Percentiles rank a stretch among this genome's conserved stretches.
Conservation (phyloP, 2,113 vertebrate genomes). For the Cromileptes altivelis region DNA sequence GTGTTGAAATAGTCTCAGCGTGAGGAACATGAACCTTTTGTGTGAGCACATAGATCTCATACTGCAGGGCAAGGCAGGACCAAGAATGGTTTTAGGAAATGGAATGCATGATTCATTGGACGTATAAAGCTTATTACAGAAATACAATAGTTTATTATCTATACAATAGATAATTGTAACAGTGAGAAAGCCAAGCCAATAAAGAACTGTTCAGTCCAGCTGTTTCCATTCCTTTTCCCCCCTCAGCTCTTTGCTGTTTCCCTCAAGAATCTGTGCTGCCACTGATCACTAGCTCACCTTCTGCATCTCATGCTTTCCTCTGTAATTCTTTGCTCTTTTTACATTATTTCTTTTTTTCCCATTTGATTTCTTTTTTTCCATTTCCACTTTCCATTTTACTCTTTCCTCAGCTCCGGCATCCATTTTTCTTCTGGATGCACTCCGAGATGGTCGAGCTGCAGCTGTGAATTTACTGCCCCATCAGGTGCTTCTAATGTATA, state of each 20-base stretch:
- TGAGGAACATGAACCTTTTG: slow-evolving; percentile 76
- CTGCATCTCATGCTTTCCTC: slow-evolving; percentile 22
- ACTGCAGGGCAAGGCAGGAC: slow-evolving; percentile 57
- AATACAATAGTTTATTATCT: slow-evolving; percentile 67
- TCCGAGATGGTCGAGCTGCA: slow-evolving; percentile 65
- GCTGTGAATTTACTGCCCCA: slow-evolving; percentile 85
- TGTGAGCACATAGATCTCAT: slow-evolving; percentile 73
- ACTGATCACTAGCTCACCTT: slow-evolving; percentile 31
- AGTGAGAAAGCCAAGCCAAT: slow-evolving; percentile 52
- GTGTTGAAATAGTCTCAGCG: slow-evolving; percentile 73
- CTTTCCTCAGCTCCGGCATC: slow-evolving; percentile 47
- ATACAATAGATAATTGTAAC: slow-evolving; percentile 66
- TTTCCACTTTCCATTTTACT: slow-evolving; percentile 45
- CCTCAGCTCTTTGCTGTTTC: slow-evolving; percentile 33
- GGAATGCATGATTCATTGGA: slow-evolving; percentile 58
- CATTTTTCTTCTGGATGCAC: slow-evolving; percentile 67
- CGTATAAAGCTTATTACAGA: slow-evolving; percentile 70
- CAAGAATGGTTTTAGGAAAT: slow-evolving; percentile 64
- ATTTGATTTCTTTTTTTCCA: slow-evolving; percentile 32
- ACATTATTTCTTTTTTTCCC: background rate
- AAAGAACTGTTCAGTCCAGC: slow-evolving; percentile 22
- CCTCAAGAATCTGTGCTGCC: slow-evolving; percentile 4
- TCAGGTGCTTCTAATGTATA: slow-evolving; percentile 85
- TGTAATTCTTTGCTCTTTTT: slow-evolving; percentile 25
- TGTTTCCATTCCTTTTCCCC: slow-evolving; percentile 15